A percentile compares a stretch with the other conserved stretches of the same genome.
These are phyloP conservation scores for Lamprologus callipterus DNA, from an alignment of 2,113 vertebrate genomes.

Conservation along the genomic window DNA sequence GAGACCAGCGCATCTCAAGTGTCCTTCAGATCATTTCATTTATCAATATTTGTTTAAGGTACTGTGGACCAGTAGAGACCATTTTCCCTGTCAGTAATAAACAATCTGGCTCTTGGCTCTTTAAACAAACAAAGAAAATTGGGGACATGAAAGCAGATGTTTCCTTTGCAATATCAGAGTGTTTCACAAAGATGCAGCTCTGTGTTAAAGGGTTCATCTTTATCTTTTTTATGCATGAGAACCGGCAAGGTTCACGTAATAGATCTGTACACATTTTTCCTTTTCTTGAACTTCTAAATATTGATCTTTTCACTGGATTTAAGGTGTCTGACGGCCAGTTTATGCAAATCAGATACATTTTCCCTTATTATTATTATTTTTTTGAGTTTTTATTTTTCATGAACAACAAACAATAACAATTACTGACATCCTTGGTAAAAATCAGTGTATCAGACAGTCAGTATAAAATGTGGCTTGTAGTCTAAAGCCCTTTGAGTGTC, in stretches of 20 bases:
- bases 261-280: background rate
- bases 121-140: background rate
- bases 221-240: background rate
- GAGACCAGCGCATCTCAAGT: background rate
- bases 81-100: background rate
- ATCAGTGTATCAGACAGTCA: background rate
- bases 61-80: background rate
- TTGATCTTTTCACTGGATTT: background rate
- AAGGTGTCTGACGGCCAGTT: background rate
- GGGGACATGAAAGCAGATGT: background rate
- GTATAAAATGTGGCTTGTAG: background rate
- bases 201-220: background rate
- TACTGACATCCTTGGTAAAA: background rate
- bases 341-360: background rate
- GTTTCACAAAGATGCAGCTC: accelerated
- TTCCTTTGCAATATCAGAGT: background rate
- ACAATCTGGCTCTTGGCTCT: background rate
- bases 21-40: background rate
- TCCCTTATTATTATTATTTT: accelerated
- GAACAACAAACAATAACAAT: background rate
- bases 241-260: accelerated
- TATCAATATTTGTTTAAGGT: background rate
- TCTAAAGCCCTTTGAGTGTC: background rate
- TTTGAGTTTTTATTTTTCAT: background rate
- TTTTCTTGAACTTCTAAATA: background rate